Percentiles rank a stretch among this genome's conserved stretches.
phyloP scores from a whole-genome alignment of 2,113 vertebrate genomes.

The Dipodomys ordii region DNA sequence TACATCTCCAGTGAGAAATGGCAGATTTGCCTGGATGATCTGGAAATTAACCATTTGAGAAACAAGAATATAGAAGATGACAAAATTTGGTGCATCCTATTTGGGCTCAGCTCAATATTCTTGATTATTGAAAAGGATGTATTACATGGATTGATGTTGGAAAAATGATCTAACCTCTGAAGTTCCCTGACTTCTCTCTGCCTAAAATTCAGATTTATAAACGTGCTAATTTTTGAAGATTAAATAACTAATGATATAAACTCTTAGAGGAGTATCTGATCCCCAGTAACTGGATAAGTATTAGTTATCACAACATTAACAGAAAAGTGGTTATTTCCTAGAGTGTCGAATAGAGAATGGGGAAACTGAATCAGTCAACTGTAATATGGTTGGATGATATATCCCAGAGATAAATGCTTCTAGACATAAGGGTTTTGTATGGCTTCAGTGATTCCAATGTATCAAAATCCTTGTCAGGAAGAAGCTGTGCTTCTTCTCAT shows the following conservation, averaged over 20 bases:
- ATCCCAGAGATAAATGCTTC: background rate
- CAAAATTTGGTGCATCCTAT: background rate
- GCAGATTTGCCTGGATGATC: background rate
- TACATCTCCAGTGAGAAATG: background rate
- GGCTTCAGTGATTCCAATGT: background rate
- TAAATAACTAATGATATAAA: background rate
- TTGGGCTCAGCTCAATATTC: background rate
- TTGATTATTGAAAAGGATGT: background rate
- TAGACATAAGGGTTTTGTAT: background rate
- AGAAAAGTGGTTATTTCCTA: background rate
- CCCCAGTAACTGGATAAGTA: background rate
- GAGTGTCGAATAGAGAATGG: background rate
- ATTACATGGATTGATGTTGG: background rate
- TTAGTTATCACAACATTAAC: background rate
- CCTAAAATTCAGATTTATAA: background rate
- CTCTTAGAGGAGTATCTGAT: background rate
- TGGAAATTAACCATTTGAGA: background rate
- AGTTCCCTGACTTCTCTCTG: background rate
- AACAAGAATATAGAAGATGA: background rate
- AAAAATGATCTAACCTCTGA: background rate
- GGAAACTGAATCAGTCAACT: background rate
- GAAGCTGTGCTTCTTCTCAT: background rate
- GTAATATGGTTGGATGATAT: background rate
- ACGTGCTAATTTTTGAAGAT: background rate
- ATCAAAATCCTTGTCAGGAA: background rate